Base-by-base conservation (phyloP, 2,113 vertebrate species). In the Pagrus major region DNA sequence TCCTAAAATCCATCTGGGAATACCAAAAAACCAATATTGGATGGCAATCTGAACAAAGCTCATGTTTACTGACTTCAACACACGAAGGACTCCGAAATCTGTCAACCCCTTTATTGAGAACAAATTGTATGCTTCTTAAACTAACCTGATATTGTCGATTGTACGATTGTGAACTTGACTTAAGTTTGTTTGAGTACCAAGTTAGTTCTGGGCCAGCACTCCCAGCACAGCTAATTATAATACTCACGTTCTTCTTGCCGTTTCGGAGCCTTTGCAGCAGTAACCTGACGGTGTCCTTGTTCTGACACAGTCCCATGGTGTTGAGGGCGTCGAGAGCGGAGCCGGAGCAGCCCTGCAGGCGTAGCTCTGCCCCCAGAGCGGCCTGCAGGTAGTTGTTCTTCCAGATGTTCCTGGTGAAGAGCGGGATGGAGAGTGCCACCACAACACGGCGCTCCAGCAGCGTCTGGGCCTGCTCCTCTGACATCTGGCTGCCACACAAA, bases 351-450 rank as follows among this genome's bases (percentile, higher is more conserved):
- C 92, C 92, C 75, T 92, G 91, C 23, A 88, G 79, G 1, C 91
- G 91, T 1, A 93, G 88, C 71, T 91, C 91, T 0, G 92, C 92
- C 49, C 91, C 92, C 46, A 93, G 85, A 37, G 91, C 83, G 0
- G 92, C 91, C 86, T 93, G 92, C 71, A 93, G 74, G 80, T 89
- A 93, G 71, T 92, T 93, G 79, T 92, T 92, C 81, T 87, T 92
- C 89, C 90, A 93, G 81, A 91, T 91, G 87, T 93, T 93, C 61
- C 92, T 87, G 70, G 91, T 92, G 86, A 93, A 93, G 20, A 93
- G 92, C 1, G 91, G 91, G 61, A 93, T 70, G 61, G 92, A 86
- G 31, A 93, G 88, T 1, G 91, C 89, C 72, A 91, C 84, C 76
- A 93, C 88, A 0, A 83, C 42, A 5, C 92, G 82, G 23, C 91